Percentiles rank a stretch among this genome's conserved stretches.
Conservation (phyloP, 1,140 invertebrate genomes). For the Daktulosphaira vitifoliae region DNA sequence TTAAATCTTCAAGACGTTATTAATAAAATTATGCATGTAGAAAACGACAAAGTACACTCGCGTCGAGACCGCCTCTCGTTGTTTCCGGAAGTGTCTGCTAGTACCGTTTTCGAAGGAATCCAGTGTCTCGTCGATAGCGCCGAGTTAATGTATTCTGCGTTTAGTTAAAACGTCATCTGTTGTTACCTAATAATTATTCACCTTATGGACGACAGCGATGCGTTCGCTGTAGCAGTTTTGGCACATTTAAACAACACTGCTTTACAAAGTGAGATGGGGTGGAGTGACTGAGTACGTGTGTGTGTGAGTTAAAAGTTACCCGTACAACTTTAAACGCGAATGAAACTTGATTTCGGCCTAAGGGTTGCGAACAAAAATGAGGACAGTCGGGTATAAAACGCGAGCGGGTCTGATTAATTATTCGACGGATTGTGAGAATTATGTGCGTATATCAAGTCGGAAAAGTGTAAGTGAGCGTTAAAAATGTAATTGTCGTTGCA, state of each 20-base stretch:
- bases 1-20: no score
- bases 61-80: no score
- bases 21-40: no score
- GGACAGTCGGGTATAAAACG: neutral
- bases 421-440: constrained; percentile 6
- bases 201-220: neutral
- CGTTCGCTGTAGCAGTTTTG: no score
- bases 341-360: constrained; percentile 23
- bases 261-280: neutral
- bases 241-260: neutral
- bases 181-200: constrained; percentile 30
- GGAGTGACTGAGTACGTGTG: neutral
- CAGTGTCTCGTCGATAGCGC: no score
- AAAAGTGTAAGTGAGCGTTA: constrained; percentile 21
- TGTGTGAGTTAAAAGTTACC: constrained; percentile 25
- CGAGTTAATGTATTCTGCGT: constrained; percentile 25
- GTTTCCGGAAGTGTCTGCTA: no score
- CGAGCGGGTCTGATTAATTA: constrained; percentile 9
- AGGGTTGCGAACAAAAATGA: no score
- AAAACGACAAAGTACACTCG: no score
- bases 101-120: no score
- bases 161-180: constrained; percentile 25
- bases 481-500: constrained; percentile 1
- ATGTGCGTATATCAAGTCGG: neutral
- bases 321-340: constrained; percentile 27